Conservation (phyloP, 2,113 vertebrate species). For the Trochalopteron elliotii region DNA sequence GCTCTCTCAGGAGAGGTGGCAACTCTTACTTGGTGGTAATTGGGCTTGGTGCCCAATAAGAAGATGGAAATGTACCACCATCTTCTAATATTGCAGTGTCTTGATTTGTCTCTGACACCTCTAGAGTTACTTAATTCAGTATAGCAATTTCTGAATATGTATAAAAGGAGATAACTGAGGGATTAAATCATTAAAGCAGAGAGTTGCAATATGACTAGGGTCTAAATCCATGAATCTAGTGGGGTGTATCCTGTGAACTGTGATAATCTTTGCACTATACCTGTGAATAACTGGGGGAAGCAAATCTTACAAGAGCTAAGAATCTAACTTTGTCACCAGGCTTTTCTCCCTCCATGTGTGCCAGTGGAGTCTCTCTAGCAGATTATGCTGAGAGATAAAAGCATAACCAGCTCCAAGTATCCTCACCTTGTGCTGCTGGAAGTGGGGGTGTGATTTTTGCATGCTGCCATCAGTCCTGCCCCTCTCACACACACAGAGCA, state of each 20-base stretch:
- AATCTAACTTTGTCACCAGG: not conserved
- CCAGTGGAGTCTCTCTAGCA: not conserved
- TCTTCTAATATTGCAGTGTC: not conserved
- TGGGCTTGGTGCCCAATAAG: rapidly evolving
- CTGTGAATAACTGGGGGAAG: not conserved
- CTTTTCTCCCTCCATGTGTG: rapidly evolving
- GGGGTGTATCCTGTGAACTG: not conserved
- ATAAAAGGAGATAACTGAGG: not conserved
- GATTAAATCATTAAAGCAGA: not conserved
- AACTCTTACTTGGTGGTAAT: no score
- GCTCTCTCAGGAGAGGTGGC: not conserved
- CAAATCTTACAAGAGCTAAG: not conserved
- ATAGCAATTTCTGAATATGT: not conserved
- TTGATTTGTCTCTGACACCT: not conserved
- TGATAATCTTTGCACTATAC: not conserved
- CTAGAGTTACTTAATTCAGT: not conserved
- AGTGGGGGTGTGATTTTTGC: not conserved
- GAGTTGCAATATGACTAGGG: not conserved
- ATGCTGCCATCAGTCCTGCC: rapidly evolving
- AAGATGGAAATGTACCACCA: not conserved
- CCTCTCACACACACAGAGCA: rapidly evolving
- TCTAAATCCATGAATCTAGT: not conserved
- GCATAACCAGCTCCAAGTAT: not conserved
- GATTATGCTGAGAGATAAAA: not conserved
- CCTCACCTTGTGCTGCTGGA: not conserved